Base-by-base conservation (phyloP, 2,113 vertebrate species). In the Psephotus haematonotus region DNA sequence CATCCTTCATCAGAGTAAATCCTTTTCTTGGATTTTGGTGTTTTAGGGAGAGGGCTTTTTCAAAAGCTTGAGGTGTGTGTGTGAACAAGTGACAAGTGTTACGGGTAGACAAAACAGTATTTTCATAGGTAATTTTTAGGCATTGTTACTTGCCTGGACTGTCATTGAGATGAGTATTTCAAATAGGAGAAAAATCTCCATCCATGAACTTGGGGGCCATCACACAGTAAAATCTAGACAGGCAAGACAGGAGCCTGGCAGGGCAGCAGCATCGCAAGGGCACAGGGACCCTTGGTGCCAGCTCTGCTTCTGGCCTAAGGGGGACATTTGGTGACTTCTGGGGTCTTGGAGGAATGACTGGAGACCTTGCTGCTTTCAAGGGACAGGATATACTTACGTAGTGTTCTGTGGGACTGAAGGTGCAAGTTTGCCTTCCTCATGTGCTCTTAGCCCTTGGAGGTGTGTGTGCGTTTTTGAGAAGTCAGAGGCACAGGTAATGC, bases 371-470 rank as follows among this genome's bases (percentile, higher is more conserved):
- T 14, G 31, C 55, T 57, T 39, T 70, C 57, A 13, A 12, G 37
- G 41, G 28, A 11, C 20, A 29, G 8, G 25, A 23, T n/a, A 13
- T 8, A 29, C 46, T 82, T 29, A 9, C 10, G 60, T 16, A 3
- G 28, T 37, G 68, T 76, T 69, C 6, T 50, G 35, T 50, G 65
- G 17, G 65, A 74, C 35, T 2, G 4, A 46, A 59, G 31, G 22
- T 28, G 11, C 2, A 4, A 3, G 11, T 35, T 68, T n/a, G 22
- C 52, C 17, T 92, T 0, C 0, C 41, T 62, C 1, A 15, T 3
- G 9, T 41, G 63, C 60, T 37, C 13, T 17, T 20, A 24, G 47
- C 18, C 47, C 71, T 72, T 59, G 53, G 65, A 81, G 57, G 28
- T 62, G 46, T 10, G 17, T 5, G 2, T 18, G 11, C 1, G 0